Conservation (phyloP, 2,888 invertebrate species). For the Catocala nupta region DNA sequence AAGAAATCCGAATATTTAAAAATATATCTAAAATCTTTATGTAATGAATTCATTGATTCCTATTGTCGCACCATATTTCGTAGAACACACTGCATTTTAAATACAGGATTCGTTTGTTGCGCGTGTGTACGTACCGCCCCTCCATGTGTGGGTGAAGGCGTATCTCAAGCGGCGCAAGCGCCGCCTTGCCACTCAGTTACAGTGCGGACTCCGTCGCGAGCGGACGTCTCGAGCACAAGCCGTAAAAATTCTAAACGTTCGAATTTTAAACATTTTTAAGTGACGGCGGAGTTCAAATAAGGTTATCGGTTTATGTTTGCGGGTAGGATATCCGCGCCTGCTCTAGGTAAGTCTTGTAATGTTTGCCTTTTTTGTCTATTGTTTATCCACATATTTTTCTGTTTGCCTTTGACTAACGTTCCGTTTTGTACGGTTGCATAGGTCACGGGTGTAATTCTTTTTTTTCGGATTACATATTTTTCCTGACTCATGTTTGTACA, state of each 20-base stretch:
- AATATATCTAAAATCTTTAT: slow-evolving; percentile 20
- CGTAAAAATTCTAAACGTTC: slow-evolving; percentile 43
- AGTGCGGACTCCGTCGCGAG: slow-evolving; percentile 61
- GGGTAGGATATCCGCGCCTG: slow-evolving; percentile 75
- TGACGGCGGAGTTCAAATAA: slow-evolving; percentile 76
- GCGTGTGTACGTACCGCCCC: slow-evolving; percentile 43
- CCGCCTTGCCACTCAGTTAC: slow-evolving; percentile 76
- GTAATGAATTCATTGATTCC: slow-evolving; percentile 36
- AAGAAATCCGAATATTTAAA: slow-evolving; percentile 27
- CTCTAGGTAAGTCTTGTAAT: slow-evolving; percentile 71
- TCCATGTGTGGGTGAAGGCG: slow-evolving; percentile 73
- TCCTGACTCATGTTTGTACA: slow-evolving; percentile 49
- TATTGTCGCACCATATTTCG: slow-evolving; percentile 59
- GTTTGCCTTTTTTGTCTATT: slow-evolving; percentile 62
- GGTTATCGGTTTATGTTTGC: slow-evolving; percentile 76
- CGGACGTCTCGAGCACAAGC: slow-evolving; percentile 57
- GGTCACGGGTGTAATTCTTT: slow-evolving; percentile 49
- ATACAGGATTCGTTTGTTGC: slow-evolving; percentile 70
- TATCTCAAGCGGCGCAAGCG: slow-evolving; percentile 71
- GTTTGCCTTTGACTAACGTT: slow-evolving; percentile 73
- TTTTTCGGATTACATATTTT: slow-evolving; percentile 40
- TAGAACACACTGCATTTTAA: slow-evolving; percentile 75
- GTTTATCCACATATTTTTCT: slow-evolving; percentile 50
- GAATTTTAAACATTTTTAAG: slow-evolving; percentile 57
- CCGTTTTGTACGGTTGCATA: slow-evolving; percentile 58